Evolutionary conservation across 2,113 vertebrate species (phyloP).

Genomic region (Plecotus auritus): DNA sequence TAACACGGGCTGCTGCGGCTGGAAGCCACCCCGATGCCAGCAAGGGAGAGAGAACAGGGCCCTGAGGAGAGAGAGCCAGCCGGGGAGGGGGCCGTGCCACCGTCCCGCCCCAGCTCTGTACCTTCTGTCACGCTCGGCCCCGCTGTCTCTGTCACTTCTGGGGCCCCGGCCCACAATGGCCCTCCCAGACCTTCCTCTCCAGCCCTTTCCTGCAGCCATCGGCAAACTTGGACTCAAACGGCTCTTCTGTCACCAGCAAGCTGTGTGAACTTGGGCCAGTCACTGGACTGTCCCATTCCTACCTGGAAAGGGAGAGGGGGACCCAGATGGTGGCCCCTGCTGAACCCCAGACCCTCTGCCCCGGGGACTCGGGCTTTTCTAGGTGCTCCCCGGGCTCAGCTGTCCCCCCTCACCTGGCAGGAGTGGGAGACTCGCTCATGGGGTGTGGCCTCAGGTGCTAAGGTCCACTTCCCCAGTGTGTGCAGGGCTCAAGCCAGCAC

Average conservation of each 20-base stretch:
- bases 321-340: not conserved
- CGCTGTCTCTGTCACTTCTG: not conserved
- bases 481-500: not conserved
- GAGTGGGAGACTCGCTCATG: fast-evolving
- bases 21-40: not conserved
- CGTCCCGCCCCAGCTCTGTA: not conserved
- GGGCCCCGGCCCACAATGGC: fast-evolving
- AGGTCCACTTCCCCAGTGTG: fast-evolving
- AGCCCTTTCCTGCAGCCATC: not conserved
- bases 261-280: not conserved
- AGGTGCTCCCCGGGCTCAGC: not conserved
- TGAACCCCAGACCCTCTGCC: not conserved
- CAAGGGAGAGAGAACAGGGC: not conserved
- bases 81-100: too few species aligned
- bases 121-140: not conserved
- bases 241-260: not conserved
- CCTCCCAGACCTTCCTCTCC: not conserved
- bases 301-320: fast-evolving
- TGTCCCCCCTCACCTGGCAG: not conserved
- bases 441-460: not conserved
- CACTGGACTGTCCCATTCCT: fast-evolving
- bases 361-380: not conserved
- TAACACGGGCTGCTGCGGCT: not conserved
- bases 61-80: not conserved
- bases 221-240: not conserved